Percentiles rank a stretch among this genome's conserved stretches.
These are phyloP conservation scores for Trogon surrucura DNA, from an alignment of 2,113 vertebrate genomes.

Conservation along the genomic window DNA sequence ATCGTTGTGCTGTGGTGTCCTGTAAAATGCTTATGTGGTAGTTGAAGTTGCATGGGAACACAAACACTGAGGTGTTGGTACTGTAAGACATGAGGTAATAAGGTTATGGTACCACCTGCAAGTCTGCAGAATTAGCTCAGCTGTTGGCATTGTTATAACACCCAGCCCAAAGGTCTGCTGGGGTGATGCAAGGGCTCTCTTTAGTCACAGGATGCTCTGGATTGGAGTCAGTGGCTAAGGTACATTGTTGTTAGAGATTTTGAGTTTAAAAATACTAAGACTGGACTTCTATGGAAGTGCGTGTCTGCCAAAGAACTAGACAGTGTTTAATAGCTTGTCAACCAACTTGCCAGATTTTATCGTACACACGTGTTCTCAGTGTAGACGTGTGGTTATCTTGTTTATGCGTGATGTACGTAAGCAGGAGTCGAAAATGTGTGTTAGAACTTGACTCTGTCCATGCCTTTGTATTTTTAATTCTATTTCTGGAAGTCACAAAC, in stretches of 20 bases:
- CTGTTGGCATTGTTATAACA: not conserved
- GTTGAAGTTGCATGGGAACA: not conserved
- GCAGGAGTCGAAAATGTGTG: not conserved
- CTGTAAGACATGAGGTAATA: not conserved
- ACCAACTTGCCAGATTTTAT: not conserved
- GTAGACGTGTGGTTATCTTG: not conserved
- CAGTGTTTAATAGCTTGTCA: not conserved
- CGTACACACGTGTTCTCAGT: not conserved
- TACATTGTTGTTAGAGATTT: not conserved
- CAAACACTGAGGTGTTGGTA: not conserved
- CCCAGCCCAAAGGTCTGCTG: not conserved
- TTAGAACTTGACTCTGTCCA: not conserved
- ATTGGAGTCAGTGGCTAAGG: not conserved
- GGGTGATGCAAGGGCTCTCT: not conserved
- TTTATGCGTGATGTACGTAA: not conserved
- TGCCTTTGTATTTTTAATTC: not conserved
- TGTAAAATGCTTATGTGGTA: not conserved
- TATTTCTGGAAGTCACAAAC: not conserved
- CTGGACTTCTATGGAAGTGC: not conserved
- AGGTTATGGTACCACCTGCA: not conserved
- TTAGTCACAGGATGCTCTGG: not conserved
- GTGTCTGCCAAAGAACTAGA: not conserved
- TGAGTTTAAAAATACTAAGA: not conserved
- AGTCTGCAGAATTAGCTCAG: not conserved
- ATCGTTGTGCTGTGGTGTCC: not conserved